Base-by-base conservation (phyloP, 2,888 invertebrate genomes). In the Sarcophaga variegata region DNA sequence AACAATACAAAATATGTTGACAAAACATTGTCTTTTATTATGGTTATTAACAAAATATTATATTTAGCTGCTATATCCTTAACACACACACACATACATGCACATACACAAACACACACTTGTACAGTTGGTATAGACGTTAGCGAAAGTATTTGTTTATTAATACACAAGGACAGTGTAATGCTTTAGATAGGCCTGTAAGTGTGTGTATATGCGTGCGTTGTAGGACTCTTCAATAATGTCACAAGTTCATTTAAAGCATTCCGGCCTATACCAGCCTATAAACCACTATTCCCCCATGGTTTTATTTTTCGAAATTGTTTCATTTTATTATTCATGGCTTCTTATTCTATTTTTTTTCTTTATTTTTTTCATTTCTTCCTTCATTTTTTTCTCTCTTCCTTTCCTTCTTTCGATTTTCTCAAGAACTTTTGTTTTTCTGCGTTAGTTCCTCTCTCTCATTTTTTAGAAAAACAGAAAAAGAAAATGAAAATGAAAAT, bases 171-270 rank as follows among this genome's bases (percentile, higher is more conserved):
- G 60, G 63, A 66, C 64, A 17, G 17, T 22, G 60, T 25, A 25
- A 22, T 49, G 17, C 49, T 49, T 49, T 49, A 49, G 11, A 14
- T 3, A 66, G 25, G 17, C 5, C 12, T 2, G 8, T 81, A 2
- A 37, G 27, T 74, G 3, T 20, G 62, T 22, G 2, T 62, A 22
- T 22, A n/a, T 62, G 62, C 3, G 62, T 62, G 20, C 10, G 10
- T 37, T 37, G 8, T 37, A 37, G 2, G 8, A 67, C 54, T 75
- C 70, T 49, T 62, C 79, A 70, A 75, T 60, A 79, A 75, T 78
- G 81, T 79, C 82, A 81, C 69, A 86, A 80, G 86, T 86, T 86
- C 76, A 81, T 84, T 83, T 84, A 66, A 45, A 70, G 70, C 64
- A 79, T 66, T 63, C 37, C 37, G 25, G 62, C 62, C 64, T 71